Percentiles rank a stretch among this genome's conserved stretches.
These are phyloP conservation scores for Melanerpes aurifrons DNA, from an alignment of 2,113 vertebrate species.

Conservation along the genomic window DNA sequence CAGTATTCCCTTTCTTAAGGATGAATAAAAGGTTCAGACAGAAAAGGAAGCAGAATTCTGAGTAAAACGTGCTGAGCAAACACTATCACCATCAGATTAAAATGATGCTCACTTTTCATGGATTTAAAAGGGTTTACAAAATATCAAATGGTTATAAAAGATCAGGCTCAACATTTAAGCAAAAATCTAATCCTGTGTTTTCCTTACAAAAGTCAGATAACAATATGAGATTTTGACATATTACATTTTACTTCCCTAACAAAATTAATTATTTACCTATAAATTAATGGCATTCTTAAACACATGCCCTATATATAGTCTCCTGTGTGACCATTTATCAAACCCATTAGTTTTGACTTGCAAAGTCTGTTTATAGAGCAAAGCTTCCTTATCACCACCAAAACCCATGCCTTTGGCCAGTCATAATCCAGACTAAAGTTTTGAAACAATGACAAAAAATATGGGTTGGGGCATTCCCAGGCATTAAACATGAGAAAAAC, in stretches of 20 bases:
- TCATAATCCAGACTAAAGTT: background rate
- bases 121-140: background rate
- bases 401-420: background rate
- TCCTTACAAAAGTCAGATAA: background rate
- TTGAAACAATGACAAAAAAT: background rate
- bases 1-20: background rate
- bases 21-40: background rate
- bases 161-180: background rate
- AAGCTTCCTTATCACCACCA: background rate
- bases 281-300: background rate
- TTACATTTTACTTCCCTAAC: background rate
- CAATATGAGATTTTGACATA: background rate
- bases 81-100: background rate
- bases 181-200: background rate
- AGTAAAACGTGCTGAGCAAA: background rate
- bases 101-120: background rate
- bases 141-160: background rate
- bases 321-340: background rate
- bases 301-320: background rate
- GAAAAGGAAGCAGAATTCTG: background rate
- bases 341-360: background rate
- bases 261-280: background rate
- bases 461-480: background rate
- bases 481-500: background rate
- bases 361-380: background rate